Conservation (phyloP, 2,113 vertebrate genomes). For the Carassius carassius region DNA sequence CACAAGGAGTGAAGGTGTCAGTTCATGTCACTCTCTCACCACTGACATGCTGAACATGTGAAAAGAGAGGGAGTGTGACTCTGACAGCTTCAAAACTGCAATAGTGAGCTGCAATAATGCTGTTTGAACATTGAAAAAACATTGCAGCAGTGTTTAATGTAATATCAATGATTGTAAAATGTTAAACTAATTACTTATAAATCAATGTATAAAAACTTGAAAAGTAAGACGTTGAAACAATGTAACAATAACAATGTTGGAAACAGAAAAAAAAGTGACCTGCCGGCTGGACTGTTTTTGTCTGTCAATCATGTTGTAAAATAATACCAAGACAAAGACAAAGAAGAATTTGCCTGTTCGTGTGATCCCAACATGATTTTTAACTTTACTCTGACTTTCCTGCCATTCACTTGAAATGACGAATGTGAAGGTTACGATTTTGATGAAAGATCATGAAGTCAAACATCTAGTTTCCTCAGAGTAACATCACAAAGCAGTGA, state of each 20-base stretch:
- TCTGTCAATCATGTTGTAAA: background rate
- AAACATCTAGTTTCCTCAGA: too few relatives aligned
- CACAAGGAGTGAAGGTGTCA: background rate
- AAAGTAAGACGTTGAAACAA: background rate
- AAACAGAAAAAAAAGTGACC: too few relatives aligned
- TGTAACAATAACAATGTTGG: background rate
- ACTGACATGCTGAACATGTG: background rate
- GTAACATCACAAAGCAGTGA: too few relatives aligned
- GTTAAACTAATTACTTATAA: background rate
- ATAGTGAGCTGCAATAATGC: too few relatives aligned
- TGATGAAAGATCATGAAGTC: background rate
- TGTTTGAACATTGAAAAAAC: background rate
- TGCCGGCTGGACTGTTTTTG: too few relatives aligned
- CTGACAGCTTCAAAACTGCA: too few relatives aligned
- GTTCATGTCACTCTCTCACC: slow-evolving; percentile 8
- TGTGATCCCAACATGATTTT: slow-evolving; percentile 1
- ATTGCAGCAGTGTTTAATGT: background rate
- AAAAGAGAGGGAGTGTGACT: slow-evolving; percentile 8
- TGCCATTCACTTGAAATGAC: background rate
- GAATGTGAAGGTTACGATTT: background rate
- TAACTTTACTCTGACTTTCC: background rate
- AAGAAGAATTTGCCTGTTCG: background rate
- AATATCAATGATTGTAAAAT: background rate
- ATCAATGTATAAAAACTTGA: background rate
- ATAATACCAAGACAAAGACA: background rate